phyloP scores from a whole-genome alignment of 1,140 invertebrate species.

The Drosophila kohkoa region DNA sequence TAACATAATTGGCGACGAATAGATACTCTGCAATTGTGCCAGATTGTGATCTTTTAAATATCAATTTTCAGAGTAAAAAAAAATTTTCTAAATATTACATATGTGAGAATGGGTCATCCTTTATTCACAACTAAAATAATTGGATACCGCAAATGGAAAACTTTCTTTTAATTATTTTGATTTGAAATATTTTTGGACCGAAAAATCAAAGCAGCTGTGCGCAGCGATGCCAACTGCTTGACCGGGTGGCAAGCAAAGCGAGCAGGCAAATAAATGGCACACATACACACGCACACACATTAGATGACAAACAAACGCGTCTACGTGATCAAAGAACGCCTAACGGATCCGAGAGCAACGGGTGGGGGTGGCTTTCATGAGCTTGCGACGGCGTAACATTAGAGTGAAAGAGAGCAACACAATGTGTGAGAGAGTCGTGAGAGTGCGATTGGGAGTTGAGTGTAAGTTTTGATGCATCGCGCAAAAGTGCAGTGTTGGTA shows the following conservation, averaged over 20 bases:
- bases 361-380: slow-evolving; percentile 26
- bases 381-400: slow-evolving; percentile 23
- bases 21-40: not conserved
- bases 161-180: slow-evolving; percentile 13
- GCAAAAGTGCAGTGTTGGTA: slow-evolving; percentile 30
- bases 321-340: slow-evolving; percentile 55
- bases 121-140: not conserved
- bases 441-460: slow-evolving; percentile 30
- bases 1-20: not conserved
- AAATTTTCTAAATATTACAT: no score
- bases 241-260: slow-evolving; percentile 30
- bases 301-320: slow-evolving; percentile 41
- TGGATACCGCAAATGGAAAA: not conserved
- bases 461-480: slow-evolving; percentile 22
- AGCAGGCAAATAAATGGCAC: slow-evolving; percentile 40
- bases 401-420: not conserved
- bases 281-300: slow-evolving; percentile 15
- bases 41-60: no score
- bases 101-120: not conserved
- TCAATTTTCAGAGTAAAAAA: no score
- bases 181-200: slow-evolving; percentile 6
- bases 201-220: slow-evolving; percentile 37
- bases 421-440: slow-evolving; percentile 14
- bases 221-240: slow-evolving; percentile 32
- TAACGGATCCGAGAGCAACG: slow-evolving; percentile 19